A percentile compares a stretch with the other conserved stretches of the same genome.
These are phyloP conservation scores for Scaptomyza polygonia DNA, from an alignment of 2,888 invertebrate genomes.

Conservation along the genomic window DNA sequence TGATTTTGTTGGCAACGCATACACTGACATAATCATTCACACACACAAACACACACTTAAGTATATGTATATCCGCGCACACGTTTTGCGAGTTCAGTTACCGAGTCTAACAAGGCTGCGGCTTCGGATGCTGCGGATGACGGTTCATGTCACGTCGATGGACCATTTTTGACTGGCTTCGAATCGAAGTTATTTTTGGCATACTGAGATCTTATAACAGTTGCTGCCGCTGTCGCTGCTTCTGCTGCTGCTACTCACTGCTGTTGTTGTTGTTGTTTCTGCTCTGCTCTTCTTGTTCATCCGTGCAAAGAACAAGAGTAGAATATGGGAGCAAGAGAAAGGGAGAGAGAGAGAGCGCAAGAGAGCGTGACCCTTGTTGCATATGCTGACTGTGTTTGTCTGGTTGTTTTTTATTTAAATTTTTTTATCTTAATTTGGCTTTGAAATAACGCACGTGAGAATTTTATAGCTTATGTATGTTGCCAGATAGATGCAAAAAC, in stretches of 20 bases:
- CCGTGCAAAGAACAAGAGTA: slow-evolving; percentile 24
- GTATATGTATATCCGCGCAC: slow-evolving; percentile 20
- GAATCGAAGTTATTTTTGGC: slow-evolving; percentile 57
- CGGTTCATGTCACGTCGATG: slow-evolving; percentile 81
- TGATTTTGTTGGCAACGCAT: slow-evolving; percentile 44
- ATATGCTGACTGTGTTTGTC: slow-evolving; percentile 25
- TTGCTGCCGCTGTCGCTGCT: slow-evolving; percentile 12
- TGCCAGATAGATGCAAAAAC: slow-evolving; percentile 34
- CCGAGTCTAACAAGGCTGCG: slow-evolving; percentile 44
- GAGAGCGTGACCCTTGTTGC: slow-evolving; percentile 63
- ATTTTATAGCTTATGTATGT: slow-evolving; percentile 12
- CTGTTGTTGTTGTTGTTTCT: slow-evolving; percentile 19
- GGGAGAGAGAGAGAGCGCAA: slow-evolving; percentile 6
- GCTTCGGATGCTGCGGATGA: slow-evolving; percentile 74
- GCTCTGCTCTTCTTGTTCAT: slow-evolving; percentile 43
- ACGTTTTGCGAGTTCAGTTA: slow-evolving; percentile 59
- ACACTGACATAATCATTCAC: slow-evolving; percentile 23
- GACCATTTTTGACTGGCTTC: slow-evolving; percentile 84
- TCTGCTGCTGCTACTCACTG: slow-evolving; percentile 10
- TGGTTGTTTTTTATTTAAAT: slow-evolving; percentile 6
- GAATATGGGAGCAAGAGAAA: background rate
- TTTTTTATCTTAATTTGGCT: background rate
- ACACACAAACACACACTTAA: slow-evolving; percentile 16
- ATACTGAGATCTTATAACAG: slow-evolving; percentile 61
- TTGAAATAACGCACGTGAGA: slow-evolving; percentile 51